Percentiles rank a stretch among this genome's conserved stretches.
phyloP scores from a whole-genome alignment of 23 tunicate species.

The Halocynthia roretzi region DNA sequence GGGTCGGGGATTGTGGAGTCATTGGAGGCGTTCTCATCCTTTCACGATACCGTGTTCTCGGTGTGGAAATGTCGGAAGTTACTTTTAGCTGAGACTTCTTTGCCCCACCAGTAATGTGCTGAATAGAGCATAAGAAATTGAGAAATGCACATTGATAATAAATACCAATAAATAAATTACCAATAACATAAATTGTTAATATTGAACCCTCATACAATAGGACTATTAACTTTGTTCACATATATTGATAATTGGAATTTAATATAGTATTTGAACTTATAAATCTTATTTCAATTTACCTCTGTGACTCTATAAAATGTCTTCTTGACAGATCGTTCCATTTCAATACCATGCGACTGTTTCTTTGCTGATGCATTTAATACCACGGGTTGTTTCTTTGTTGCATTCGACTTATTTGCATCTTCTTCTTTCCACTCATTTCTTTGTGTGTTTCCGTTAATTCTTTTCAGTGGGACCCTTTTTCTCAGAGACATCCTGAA shows the following conservation, averaged over 20 bases:
- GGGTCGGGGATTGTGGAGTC: neutral
- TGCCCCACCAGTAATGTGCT: conserved; percentile 3
- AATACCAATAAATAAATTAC: too few relatives aligned
- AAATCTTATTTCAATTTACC: neutral
- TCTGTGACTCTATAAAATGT: conserved; percentile 8
- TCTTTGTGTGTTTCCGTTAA: neutral
- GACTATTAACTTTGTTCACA: neutral
- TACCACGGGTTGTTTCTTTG: too few relatives aligned
- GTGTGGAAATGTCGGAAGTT: neutral
- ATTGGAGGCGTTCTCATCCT: conserved; percentile 1
- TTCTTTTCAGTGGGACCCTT: neutral
- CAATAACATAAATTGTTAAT: too few relatives aligned
- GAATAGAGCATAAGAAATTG: neutral
- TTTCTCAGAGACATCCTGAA: conserved; percentile 2
- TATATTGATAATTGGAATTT: neutral
- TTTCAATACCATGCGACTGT: neutral
- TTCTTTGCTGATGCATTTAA: neutral
- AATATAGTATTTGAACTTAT: neutral
- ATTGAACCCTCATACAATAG: neutral
- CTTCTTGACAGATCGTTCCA: conserved; percentile 5
- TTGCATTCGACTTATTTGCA: neutral
- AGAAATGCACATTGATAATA: too few relatives aligned
- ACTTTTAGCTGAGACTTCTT: conserved; percentile 3
- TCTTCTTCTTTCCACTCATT: neutral
- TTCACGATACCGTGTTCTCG: conserved; percentile 8